A percentile compares a stretch with the other conserved stretches of the same genome.
Conservation (phyloP, 2,797 vertebrate genomes). For the Anguilla pacifica region DNA sequence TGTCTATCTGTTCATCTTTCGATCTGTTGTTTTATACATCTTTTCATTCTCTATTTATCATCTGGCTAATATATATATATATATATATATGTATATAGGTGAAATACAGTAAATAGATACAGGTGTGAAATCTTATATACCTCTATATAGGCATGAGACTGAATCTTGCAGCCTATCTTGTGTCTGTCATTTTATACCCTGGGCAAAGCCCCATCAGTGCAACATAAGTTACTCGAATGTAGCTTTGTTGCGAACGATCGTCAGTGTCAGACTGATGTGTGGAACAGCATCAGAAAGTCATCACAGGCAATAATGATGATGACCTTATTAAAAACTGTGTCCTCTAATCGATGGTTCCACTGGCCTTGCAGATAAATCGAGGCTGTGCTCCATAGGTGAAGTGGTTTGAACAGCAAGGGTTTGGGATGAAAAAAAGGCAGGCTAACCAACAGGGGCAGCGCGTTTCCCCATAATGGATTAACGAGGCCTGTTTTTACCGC, state of each 20-base stretch:
- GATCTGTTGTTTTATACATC: background rate
- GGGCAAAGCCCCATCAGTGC: background rate
- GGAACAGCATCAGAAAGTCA: background rate
- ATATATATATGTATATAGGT: background rate
- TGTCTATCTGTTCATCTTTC: background rate
- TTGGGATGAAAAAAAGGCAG: background rate
- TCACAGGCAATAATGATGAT: background rate
- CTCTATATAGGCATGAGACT: background rate
- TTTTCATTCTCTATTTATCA: background rate
- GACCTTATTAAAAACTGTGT: background rate
- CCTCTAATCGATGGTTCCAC: background rate
- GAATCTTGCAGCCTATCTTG: background rate
- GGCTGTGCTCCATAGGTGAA: background rate
- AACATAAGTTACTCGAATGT: background rate
- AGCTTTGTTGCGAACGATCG: background rate
- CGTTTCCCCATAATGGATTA: background rate
- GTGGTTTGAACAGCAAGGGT: background rate
- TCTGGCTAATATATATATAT: background rate
- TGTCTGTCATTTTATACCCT: background rate
- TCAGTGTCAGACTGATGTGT: background rate
- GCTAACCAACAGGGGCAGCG: background rate
- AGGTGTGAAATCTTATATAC: background rate
- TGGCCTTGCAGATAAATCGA: background rate
- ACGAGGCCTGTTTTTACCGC: background rate
- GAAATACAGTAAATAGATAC: background rate